phyloP scores from a whole-genome alignment of 2,797 vertebrate species.

The Tenualosa thibaudeaui region DNA sequence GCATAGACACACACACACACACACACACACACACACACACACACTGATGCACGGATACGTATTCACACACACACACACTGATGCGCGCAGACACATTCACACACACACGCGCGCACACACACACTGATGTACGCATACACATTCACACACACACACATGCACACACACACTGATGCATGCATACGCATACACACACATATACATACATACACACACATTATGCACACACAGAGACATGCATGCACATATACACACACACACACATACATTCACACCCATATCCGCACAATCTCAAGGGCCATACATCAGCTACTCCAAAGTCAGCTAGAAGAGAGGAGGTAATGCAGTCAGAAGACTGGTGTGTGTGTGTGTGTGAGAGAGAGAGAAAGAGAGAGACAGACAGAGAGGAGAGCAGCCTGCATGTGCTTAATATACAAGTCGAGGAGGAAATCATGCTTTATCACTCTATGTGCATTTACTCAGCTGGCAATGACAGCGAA shows the following conservation, averaged over 20 bases:
- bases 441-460: conserved; percentile 15
- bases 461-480: conserved; percentile 21
- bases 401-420: neutral
- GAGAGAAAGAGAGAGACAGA: neutral
- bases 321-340: neutral
- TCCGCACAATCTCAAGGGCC: neutral
- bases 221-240: neutral
- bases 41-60: neutral
- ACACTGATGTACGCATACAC: no score
- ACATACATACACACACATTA: neutral
- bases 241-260: neutral
- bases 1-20: neutral
- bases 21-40: neutral
- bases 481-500: conserved; percentile 22
- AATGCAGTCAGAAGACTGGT: conserved; percentile 27
- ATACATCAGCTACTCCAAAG: conserved; percentile 1
- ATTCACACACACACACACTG: neutral
- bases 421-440: neutral
- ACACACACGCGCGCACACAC: neutral
- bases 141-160: neutral
- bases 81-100: neutral
- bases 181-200: neutral
- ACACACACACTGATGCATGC: neutral
- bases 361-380: conserved; percentile 50
- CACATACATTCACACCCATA: neutral